Percentiles rank a stretch among this genome's conserved stretches.
Evolutionary conservation across 2,797 vertebrate species (phyloP).

Genomic region (Capromys pilorides): DNA sequence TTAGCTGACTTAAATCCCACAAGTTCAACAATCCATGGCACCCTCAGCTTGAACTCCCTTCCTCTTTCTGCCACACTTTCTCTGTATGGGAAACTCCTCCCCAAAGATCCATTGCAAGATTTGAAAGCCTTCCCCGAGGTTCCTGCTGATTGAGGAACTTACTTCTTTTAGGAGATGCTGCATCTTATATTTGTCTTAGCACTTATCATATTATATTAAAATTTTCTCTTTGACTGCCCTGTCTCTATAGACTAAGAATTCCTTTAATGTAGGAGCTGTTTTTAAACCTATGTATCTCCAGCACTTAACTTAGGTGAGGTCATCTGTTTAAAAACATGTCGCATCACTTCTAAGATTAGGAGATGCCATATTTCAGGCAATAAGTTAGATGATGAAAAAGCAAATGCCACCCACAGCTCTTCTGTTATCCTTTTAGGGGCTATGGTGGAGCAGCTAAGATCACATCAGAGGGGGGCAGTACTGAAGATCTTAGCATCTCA

Average conservation of each 20-base stretch:
- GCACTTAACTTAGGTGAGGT: slow-evolving; percentile 41
- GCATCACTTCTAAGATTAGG: not conserved
- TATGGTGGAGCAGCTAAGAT: not conserved
- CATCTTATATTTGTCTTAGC: not conserved
- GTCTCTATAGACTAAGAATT: slow-evolving; percentile 22
- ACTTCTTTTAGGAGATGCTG: not conserved
- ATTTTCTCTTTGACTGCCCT: not conserved
- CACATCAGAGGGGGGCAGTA: not conserved
- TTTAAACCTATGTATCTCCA: slow-evolving; percentile 23
- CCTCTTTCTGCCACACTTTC: not conserved
- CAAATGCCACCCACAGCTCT: not conserved
- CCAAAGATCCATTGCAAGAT: slow-evolving; percentile 25
- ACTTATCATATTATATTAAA: not conserved
- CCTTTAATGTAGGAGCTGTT: slow-evolving; percentile 32
- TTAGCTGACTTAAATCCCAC: slow-evolving; percentile 52
- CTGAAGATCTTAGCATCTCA: slow-evolving; percentile 22
- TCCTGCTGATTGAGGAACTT: not conserved
- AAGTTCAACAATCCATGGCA: not conserved
- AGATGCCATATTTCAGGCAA: slow-evolving; percentile 45
- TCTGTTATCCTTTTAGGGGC: not conserved
- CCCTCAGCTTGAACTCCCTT: not conserved
- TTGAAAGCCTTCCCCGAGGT: not conserved
- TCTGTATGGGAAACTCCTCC: not conserved
- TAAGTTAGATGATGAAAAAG: slow-evolving; percentile 31
- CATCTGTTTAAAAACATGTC: slow-evolving; percentile 33